Conservation (phyloP, 2,888 invertebrate genomes). For the Seira musarum region DNA sequence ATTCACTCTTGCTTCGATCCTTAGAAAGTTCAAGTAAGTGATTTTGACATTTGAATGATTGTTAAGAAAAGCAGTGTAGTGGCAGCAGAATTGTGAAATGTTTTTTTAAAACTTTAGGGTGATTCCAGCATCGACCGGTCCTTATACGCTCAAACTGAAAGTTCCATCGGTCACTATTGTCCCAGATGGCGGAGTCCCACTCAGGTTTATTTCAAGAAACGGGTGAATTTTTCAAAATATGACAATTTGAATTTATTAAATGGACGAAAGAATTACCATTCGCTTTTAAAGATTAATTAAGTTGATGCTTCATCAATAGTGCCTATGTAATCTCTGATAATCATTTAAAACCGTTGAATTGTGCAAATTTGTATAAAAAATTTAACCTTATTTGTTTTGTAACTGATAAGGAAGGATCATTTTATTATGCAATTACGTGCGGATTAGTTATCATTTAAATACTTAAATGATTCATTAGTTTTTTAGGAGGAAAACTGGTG, state of each 20-base stretch:
- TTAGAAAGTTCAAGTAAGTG: slow-evolving; percentile 68
- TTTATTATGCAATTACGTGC: too few species aligned
- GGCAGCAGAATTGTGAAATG: background rate
- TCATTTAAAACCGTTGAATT: background rate
- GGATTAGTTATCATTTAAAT: too few species aligned
- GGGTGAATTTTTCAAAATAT: background rate
- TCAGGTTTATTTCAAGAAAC: slow-evolving; percentile 57
- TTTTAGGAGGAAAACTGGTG: too few species aligned
- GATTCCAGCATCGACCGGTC: slow-evolving; percentile 47
- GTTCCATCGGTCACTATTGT: slow-evolving; percentile 67
- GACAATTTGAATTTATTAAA: background rate
- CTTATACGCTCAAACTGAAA: slow-evolving; percentile 56
- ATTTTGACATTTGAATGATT: background rate
- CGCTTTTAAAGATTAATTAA: background rate
- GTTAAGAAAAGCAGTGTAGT: background rate
- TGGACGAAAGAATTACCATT: background rate
- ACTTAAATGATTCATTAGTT: too few species aligned
- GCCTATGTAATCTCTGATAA: too few species aligned
- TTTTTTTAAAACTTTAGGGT: slow-evolving; percentile 55
- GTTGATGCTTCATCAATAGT: too few species aligned
- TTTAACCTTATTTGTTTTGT: too few species aligned
- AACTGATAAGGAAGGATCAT: too few species aligned
- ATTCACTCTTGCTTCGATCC: slow-evolving; percentile 66
- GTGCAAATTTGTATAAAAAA: background rate
- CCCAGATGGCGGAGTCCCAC: slow-evolving; percentile 62